Base-by-base conservation (phyloP, 92 coral and sea anemone genomes). In the Parazoanthus swiftii region DNA sequence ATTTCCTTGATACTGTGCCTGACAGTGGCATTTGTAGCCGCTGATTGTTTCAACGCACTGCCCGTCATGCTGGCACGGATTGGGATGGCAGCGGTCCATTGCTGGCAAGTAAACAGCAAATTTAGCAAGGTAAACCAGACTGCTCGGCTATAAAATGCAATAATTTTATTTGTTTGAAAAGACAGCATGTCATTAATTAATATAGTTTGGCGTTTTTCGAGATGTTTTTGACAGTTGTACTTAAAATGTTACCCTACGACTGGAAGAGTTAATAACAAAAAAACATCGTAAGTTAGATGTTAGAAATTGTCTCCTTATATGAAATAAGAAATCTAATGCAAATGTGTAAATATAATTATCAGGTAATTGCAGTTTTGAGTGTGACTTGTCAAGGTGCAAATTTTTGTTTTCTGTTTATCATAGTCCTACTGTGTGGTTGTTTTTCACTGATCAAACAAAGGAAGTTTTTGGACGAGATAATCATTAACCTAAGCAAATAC, bases 11-110 rank as follows among this genome's bases (percentile, higher is more conserved):
- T 86, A 95, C 80, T 88, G 97, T n/a, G 95, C 88, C 82, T 89
- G 94, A 87, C 99, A 96, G 46, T 92, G 92, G 76, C 99, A 96
- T 70, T 91, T 93, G 91, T 91, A 96, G 4, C 98, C 97, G 80
- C 76, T 92, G 29, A 88, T 90, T 35, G 94, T 89, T 39, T 95
- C 97, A n/a, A 93, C 91, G 86, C 99, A 97, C 15, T 94, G 93
- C 72, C 99, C 98, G 59, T 91, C 93, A 83, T 95, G 92, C 38
- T 68, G 93, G 59, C 98, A 97, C 2, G 99, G 99, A 67, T 93
- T 96, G 0, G 99, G 98, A 58, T 92, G 95, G 74, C 99, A 96
- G 35, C 82, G 93, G 66, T 93, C 98, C 54, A 86, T 78, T 56
- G 94, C 98, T 96, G 88, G 46, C 59, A 18, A 88, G 26, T 25